These are phyloP conservation scores for Hedya salicella DNA, from an alignment of 2,888 invertebrate species.

Conservation along the genomic window DNA sequence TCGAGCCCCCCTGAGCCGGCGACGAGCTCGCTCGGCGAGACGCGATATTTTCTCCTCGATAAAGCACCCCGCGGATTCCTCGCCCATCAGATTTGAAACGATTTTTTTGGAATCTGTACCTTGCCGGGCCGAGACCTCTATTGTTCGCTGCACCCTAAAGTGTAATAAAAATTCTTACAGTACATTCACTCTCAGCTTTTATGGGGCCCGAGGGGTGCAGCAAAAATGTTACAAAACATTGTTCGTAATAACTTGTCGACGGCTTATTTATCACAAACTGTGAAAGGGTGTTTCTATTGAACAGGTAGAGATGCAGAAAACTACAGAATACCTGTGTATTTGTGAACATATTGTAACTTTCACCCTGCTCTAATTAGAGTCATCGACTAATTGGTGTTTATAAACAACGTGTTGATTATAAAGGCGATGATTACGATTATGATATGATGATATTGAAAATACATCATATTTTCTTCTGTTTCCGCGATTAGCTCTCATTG, in stretches of 20 bases:
- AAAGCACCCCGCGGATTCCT: slow-evolving; percentile 31
- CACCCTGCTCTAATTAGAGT: too few species aligned
- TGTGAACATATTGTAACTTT: not conserved
- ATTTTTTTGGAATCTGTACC: slow-evolving; percentile 39
- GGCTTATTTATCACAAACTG: slow-evolving; percentile 25
- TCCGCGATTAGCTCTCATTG: too few species aligned
- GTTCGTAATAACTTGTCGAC: slow-evolving; percentile 33
- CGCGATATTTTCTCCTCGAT: slow-evolving; percentile 42
- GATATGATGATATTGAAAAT: too few species aligned
- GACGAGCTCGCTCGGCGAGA: too few species aligned
- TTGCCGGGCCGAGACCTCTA: slow-evolving; percentile 22
- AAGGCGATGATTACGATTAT: too few species aligned
- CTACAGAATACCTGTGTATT: not conserved
- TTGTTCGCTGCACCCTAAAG: slow-evolving; percentile 42
- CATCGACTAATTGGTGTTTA: too few species aligned
- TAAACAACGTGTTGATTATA: too few species aligned
- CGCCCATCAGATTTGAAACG: slow-evolving; percentile 34
- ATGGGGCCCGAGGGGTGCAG: slow-evolving; percentile 28
- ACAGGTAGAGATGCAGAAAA: slow-evolving; percentile 1
- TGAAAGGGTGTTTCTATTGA: slow-evolving; percentile 22
- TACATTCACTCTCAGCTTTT: slow-evolving; percentile 39
- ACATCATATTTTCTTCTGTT: too few species aligned
- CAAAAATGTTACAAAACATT: slow-evolving; percentile 42
- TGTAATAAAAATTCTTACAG: slow-evolving; percentile 44
- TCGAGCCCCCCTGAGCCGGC: too few species aligned